Base-by-base conservation (phyloP, 2,797 vertebrate species). In the Pangasius larnaudii region DNA sequence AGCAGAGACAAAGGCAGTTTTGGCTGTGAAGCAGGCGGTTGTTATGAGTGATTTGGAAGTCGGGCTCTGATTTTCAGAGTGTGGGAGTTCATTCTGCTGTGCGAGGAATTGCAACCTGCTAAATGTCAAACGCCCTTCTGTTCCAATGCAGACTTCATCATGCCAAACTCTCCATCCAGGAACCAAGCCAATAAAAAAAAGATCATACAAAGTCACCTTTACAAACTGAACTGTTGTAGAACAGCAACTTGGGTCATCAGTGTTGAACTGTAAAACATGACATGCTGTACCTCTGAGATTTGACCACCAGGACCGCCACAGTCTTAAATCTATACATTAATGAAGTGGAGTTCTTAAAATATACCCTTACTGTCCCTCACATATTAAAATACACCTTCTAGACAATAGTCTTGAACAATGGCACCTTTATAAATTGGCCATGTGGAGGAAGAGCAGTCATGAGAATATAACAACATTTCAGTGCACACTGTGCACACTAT, bases 41-140 rank as follows among this genome's bases (percentile, higher is more conserved):
- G 85, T 87, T 86, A 86, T 89, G 58, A 86, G 81, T 89, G 89
- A 84, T 83, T 89, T 88, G 86, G 71, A 88, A 91, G 86, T 80
- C 75, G 75, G 88, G 84, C 87, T 90, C 90, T 88, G 93, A 89
- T 92, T 94, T 86, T 42, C 71, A 91, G 90, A 91, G 95, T 95
- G 95, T 96, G 94, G 95, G 95, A 95, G 95, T 96, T 93, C 93
- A 86, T 94, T 95, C 84, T 94, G 95, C 92, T 93, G 95, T 95
- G 96, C 95, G 95, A 96, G 95, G 93, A 94, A 96, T 92, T 87
- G 93, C 91, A 95, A 95, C 95, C 94, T 95, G 95, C 93, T 96
- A 96, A 96, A 96, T 96, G 95, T 96, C 95, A 96, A 90, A 63
- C 89, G 93, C 93, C 95, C 94, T 95, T 95, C 95, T 96, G 95